These are phyloP conservation scores for Diabrotica undecimpunctata DNA, from an alignment of 1,140 invertebrate genomes.

Conservation along the genomic window DNA sequence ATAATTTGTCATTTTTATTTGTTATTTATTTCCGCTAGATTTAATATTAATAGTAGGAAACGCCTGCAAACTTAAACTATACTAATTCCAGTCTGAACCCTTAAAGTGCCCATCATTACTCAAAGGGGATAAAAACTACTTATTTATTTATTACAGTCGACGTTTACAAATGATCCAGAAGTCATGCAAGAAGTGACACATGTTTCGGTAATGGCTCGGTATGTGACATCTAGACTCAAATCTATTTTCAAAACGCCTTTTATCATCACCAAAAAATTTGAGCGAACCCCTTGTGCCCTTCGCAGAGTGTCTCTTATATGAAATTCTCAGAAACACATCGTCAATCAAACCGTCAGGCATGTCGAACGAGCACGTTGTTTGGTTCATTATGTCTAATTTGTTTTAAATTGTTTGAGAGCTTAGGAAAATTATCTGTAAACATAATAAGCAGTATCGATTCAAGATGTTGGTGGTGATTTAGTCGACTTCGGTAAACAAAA, in stretches of 20 bases:
- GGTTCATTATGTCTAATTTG: not conserved
- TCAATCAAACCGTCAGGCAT: not conserved
- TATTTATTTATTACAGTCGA: not conserved
- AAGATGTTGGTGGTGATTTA: not conserved
- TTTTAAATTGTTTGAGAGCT: not conserved
- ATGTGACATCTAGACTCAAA: not conserved
- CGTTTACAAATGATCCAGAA: not conserved
- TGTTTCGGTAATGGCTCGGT: not conserved
- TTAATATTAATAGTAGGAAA: too few relatives aligned
- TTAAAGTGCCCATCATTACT: too few relatives aligned
- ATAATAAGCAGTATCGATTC: not conserved
- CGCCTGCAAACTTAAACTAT: too few relatives aligned
- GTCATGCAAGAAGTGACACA: not conserved
- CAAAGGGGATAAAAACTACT: too few relatives aligned
- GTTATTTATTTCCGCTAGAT: too few relatives aligned
- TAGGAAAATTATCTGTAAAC: not conserved
- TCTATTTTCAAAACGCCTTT: constrained; percentile 1
- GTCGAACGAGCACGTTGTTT: not conserved
- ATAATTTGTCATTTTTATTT: too few relatives aligned
- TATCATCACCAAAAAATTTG: not conserved
- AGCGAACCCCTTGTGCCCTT: not conserved
- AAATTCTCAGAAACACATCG: not conserved
- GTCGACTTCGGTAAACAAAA: not conserved
- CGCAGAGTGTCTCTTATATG: not conserved
- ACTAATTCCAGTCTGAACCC: too few relatives aligned